A percentile compares a stretch with the other conserved stretches of the same genome.
These are phyloP conservation scores for Atrichornis clamosus DNA, from an alignment of 2,113 vertebrate species.

Conservation along the genomic window DNA sequence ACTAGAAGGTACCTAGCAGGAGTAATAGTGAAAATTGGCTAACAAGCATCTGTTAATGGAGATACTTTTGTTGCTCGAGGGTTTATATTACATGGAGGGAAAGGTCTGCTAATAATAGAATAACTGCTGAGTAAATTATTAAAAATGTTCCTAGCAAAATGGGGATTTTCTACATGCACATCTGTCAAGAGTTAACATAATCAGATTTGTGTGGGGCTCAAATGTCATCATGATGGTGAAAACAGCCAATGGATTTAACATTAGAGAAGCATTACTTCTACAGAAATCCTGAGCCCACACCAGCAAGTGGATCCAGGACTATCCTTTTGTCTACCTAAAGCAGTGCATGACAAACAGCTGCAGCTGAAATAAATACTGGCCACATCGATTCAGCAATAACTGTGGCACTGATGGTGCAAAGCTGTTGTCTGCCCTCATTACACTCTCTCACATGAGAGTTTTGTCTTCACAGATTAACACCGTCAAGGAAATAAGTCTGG, in stretches of 20 bases:
- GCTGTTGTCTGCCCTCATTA: neutral
- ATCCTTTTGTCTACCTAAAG: rapidly evolving
- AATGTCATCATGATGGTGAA: neutral
- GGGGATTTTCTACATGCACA: neutral
- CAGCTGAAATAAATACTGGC: neutral
- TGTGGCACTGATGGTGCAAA: rapidly evolving
- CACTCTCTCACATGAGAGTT: rapidly evolving
- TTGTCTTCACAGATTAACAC: neutral
- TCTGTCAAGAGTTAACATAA: neutral
- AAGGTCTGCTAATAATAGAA: neutral
- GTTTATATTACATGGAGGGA: neutral
- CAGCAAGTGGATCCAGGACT: rapidly evolving
- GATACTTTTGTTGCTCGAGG: neutral
- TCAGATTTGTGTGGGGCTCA: rapidly evolving
- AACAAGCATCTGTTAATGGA: neutral
- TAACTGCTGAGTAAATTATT: neutral
- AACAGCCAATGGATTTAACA: neutral
- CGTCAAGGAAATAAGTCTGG: neutral
- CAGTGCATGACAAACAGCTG: rapidly evolving
- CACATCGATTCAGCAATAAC: neutral
- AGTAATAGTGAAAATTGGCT: conserved; percentile 26
- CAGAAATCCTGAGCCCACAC: neutral
- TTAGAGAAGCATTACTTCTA: neutral
- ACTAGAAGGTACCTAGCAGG: neutral
- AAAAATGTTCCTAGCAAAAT: neutral